Evolutionary conservation across 2,797 vertebrate species (phyloP), one percentile per base, ranked within the genome.

Genomic region (Enteromius argenteus): DNA sequence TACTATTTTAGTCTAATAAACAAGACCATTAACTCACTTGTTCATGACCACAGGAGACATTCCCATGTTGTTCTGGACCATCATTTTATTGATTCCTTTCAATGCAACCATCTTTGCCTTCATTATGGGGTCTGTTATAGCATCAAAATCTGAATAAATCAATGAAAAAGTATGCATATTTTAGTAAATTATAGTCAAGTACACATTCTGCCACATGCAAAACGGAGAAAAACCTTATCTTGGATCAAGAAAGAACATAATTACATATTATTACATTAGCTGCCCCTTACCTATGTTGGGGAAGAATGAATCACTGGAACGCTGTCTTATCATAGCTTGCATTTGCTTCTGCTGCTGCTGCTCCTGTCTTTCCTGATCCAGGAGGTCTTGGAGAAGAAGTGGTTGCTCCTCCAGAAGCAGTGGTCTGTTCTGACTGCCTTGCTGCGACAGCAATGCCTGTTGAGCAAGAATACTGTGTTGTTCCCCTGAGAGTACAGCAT

Each of bases 51-150:
- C 96, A 8, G 96, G 96, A 2, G 96, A 91, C 95, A 99, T 97
- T 83, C 97, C 98, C 96, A 99, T 97, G 89, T 96, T 99, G 93
- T 95, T 99, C 86, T 99, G 98, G 35, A 98, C 98, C 98, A 99
- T 99, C 81, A 99, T 98, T 94, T 99, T 99, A 91, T 99, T 99
- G 92, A 99, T 99, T 84, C 98, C 98, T 93, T 99, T 99, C 30
- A 99, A 94, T 69, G 98, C 98, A 30, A 99, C 98, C 98, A 99
- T 99, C 95, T 99, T 99, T 85, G 98, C 98, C 93, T 99, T 99
- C 98, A 99, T 99, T 86, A 99, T 99, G 11, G 98, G 98, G 91
- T 99, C 98, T 17, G 98, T 98, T 88, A 99, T 98, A 14, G 97
- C 94, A 93, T 99, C 98, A 86, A 99, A 98, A 95, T 99, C 98